These are phyloP conservation scores for Orcinus orca DNA, from an alignment of 2,113 vertebrate genomes.

Conservation along the genomic window DNA sequence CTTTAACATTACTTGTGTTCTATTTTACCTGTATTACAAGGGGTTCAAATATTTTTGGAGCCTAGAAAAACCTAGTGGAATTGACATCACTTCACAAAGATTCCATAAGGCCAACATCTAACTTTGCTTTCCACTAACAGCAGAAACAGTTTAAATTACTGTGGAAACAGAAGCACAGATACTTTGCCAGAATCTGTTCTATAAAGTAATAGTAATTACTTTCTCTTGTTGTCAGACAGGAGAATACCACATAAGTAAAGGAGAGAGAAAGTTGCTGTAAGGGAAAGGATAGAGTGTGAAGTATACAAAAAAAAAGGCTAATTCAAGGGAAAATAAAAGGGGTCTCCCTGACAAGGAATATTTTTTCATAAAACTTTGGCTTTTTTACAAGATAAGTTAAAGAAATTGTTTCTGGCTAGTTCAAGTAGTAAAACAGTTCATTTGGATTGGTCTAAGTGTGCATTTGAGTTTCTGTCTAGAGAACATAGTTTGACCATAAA, in stretches of 20 bases:
- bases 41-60: not conserved
- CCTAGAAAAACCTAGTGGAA: not conserved
- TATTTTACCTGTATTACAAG: not conserved
- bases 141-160: not conserved
- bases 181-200: conserved; percentile 7
- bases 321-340: not conserved
- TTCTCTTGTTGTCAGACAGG: not conserved
- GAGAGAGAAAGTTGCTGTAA: not conserved
- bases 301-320: not conserved
- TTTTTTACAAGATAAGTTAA: conserved; percentile 6
- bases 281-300: not conserved
- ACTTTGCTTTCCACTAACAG: not conserved
- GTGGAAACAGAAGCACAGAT: conserved; percentile 15
- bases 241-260: not conserved
- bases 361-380: not conserved
- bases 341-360: not conserved
- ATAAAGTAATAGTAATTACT: not conserved
- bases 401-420: not conserved
- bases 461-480: not conserved
- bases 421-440: not conserved
- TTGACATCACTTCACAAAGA: not conserved
- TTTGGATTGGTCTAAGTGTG: not conserved
- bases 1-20: not conserved
- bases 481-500: not conserved
- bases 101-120: not conserved